Evolutionary conservation across 2,113 vertebrate species (phyloP).

Genomic region (Microcebus murinus): DNA sequence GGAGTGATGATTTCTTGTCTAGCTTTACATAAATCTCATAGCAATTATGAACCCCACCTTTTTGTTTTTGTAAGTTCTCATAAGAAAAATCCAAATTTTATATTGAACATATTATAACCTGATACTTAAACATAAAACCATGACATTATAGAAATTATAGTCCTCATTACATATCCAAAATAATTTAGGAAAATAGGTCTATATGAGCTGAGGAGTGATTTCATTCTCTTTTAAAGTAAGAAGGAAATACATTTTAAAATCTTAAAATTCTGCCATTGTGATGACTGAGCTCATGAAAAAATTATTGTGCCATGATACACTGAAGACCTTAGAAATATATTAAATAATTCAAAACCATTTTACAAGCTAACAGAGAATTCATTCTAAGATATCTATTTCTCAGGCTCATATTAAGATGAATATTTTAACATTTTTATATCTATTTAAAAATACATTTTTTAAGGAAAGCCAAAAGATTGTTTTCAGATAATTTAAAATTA

Average conservation of each 20-base stretch:
- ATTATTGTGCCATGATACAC: conserved; percentile 61
- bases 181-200: neutral
- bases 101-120: neutral
- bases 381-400: conserved; percentile 63
- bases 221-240: neutral
- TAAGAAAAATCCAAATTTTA: neutral
- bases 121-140: neutral
- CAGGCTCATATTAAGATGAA: conserved; percentile 60
- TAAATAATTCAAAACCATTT: conserved; percentile 76
- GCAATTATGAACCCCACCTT: neutral
- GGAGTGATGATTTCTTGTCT: neutral
- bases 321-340: conserved; percentile 63
- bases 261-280: conserved; percentile 48
- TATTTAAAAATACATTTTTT: conserved; percentile 60
- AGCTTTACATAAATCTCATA: neutral
- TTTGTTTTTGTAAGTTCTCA: neutral
- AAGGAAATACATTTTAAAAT: conserved; percentile 52
- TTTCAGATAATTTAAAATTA: conserved; percentile 21
- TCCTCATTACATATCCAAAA: neutral
- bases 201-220: neutral
- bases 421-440: conserved; percentile 69
- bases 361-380: conserved; percentile 65
- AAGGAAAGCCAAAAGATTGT: conserved; percentile 31
- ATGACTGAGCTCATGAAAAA: conserved; percentile 68
- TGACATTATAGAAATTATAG: neutral